Conservation (phyloP, 2,888 invertebrate species). For the Protophormia terraenovae region DNA sequence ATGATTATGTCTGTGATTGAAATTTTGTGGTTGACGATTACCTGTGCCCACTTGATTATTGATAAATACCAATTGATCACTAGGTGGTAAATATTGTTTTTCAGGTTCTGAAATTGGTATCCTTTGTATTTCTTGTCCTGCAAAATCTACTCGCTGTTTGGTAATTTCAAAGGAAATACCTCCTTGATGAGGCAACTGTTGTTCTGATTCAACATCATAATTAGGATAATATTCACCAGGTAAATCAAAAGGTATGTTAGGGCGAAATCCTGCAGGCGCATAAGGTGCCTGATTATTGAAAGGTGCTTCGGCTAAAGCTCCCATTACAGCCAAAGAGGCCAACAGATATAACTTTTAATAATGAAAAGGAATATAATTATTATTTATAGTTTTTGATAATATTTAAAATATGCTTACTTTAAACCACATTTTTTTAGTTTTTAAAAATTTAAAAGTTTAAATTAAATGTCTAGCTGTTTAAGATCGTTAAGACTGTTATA, state of each 20-base stretch:
- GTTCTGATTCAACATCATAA: slow-evolving; percentile 48
- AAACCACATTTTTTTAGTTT: slow-evolving; percentile 31
- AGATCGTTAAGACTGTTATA: slow-evolving; percentile 46
- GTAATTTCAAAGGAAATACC: slow-evolving; percentile 72
- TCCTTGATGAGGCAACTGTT: slow-evolving; percentile 57
- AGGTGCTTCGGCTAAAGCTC: slow-evolving; percentile 72
- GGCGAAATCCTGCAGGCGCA: slow-evolving; percentile 81
- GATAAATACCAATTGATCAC: slow-evolving; percentile 64
- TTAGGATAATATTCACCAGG: slow-evolving; percentile 75
- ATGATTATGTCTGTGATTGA: slow-evolving; percentile 39
- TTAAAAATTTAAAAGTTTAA: neutral
- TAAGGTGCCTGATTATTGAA: slow-evolving; percentile 74
- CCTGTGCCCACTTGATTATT: slow-evolving; percentile 59
- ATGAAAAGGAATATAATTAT: neutral
- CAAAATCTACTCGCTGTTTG: slow-evolving; percentile 76
- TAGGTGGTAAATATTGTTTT: slow-evolving; percentile 74
- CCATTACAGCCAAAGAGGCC: slow-evolving; percentile 54
- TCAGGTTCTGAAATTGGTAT: slow-evolving; percentile 69
- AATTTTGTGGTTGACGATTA: slow-evolving; percentile 46
- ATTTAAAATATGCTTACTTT: slow-evolving; percentile 42
- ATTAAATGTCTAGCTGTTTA: slow-evolving; percentile 30
- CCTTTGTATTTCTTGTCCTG: slow-evolving; percentile 72
- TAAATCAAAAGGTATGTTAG: slow-evolving; percentile 78
- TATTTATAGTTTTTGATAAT: neutral
- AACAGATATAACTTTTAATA: slow-evolving; percentile 69